A percentile compares a stretch with the other conserved stretches of the same genome.
Conservation (phyloP, 1,140 invertebrate species). For the Doryteuthis pealeii region DNA sequence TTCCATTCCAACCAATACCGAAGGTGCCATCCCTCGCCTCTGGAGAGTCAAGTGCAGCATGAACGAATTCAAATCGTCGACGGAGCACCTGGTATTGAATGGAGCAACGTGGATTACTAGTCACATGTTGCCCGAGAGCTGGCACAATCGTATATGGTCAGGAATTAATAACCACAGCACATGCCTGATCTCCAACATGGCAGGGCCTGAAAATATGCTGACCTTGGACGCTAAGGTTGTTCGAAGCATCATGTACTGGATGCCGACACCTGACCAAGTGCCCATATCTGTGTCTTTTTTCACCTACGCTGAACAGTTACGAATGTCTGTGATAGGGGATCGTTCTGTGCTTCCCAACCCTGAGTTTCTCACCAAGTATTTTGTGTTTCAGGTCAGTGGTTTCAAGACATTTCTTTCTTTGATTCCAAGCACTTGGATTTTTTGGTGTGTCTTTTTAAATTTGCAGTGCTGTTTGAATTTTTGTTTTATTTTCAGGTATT, state of each 20-base stretch:
- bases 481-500: constrained; percentile 12
- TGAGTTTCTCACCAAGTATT: constrained; percentile 51
- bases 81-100: constrained; percentile 64
- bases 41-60: constrained; percentile 65
- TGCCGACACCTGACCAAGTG: constrained; percentile 60
- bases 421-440: too few species aligned
- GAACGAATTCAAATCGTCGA: constrained; percentile 62
- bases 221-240: constrained; percentile 58
- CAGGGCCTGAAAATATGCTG: constrained; percentile 61
- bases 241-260: constrained; percentile 61
- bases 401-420: too few species aligned
- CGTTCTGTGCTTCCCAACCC: constrained; percentile 57
- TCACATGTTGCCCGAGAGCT: constrained; percentile 34
- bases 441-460: background rate
- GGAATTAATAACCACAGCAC: constrained; percentile 52
- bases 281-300: constrained; percentile 64
- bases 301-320: constrained; percentile 64
- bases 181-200: constrained; percentile 61
- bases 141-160: constrained; percentile 38
- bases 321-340: constrained; percentile 63
- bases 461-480: background rate
- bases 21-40: constrained; percentile 67
- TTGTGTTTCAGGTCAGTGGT: constrained; percentile 48
- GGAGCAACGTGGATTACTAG: constrained; percentile 51
- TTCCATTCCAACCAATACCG: constrained; percentile 63